A percentile compares a stretch with the other conserved stretches of the same genome.
Evolutionary conservation across 2,113 vertebrate species (phyloP).

Genomic region (Galemys pyrenaicus): DNA sequence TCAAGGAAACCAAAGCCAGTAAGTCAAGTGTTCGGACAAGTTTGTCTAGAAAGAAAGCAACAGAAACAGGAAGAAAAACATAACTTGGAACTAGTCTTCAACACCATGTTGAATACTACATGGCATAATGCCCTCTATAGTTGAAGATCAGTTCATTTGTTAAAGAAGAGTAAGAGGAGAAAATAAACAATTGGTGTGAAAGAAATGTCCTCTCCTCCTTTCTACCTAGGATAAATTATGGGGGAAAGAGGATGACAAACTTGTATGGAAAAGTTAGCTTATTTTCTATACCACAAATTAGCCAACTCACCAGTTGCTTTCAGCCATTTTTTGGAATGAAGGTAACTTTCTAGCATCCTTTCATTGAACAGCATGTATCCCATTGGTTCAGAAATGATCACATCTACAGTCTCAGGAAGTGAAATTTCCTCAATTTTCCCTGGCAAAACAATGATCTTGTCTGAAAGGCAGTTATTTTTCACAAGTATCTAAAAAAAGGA

Average conservation of each 20-base stretch:
- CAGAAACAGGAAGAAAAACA: background rate
- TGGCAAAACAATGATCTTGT: slow-evolving; percentile 85
- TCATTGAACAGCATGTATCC: slow-evolving; percentile 90
- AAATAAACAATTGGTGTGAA: background rate
- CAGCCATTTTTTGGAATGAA: slow-evolving; percentile 89
- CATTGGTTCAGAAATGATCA: slow-evolving; percentile 90
- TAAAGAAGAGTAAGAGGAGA: background rate
- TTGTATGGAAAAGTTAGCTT: background rate
- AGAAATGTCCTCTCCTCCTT: background rate
- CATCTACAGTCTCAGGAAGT: slow-evolving; percentile 86
- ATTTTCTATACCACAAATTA: background rate
- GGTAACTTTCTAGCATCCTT: slow-evolving; percentile 87
- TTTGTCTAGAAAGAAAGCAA: background rate
- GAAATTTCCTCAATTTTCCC: slow-evolving; percentile 87
- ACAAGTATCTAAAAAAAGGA: slow-evolving; percentile 85
- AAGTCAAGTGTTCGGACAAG: background rate
- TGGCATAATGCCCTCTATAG: background rate
- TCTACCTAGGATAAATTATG: background rate
- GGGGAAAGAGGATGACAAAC: background rate
- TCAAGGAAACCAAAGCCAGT: slow-evolving; percentile 6
- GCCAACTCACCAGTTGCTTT: slow-evolving; percentile 86
- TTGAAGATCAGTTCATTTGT: background rate
- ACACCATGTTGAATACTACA: background rate
- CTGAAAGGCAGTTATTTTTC: slow-evolving; percentile 86
- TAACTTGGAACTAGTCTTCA: background rate